These are phyloP conservation scores for Samia ricini DNA, from an alignment of 1,140 invertebrate genomes.

Conservation along the genomic window DNA sequence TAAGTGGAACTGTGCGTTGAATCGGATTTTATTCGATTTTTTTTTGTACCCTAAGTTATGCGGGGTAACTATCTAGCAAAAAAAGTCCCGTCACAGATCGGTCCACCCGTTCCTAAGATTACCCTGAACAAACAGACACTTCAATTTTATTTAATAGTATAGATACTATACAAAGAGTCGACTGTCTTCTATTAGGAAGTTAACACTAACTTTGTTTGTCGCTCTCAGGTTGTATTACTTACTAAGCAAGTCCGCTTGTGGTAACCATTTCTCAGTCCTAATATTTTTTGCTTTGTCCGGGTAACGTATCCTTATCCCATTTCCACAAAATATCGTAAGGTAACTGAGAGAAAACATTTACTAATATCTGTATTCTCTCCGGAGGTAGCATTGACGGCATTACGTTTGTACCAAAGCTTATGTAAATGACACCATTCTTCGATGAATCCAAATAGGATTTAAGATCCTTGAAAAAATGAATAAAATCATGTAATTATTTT, in stretches of 20 bases:
- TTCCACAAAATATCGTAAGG: conserved; percentile 73
- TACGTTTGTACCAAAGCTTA: conserved; percentile 78
- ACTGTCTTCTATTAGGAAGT: too few relatives aligned
- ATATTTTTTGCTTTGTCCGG: conserved; percentile 66
- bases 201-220: too few relatives aligned
- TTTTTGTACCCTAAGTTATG: too few relatives aligned
- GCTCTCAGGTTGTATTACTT: background rate
- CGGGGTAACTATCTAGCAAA: too few relatives aligned
- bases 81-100: too few relatives aligned
- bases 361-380: conserved; percentile 58
- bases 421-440: conserved; percentile 54
- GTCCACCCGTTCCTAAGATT: too few relatives aligned
- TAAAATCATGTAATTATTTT: too few relatives aligned
- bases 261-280: conserved; percentile 69
- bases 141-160: too few relatives aligned
- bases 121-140: too few relatives aligned
- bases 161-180: too few relatives aligned
- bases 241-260: conserved; percentile 63
- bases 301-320: conserved; percentile 49
- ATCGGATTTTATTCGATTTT: too few relatives aligned
- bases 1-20: too few relatives aligned
- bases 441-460: conserved; percentile 34
- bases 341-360: conserved; percentile 61
- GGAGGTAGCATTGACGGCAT: conserved; percentile 57
- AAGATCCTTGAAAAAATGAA: conserved; percentile 22